Conservation (phyloP, 64 coral and sea anemone genomes). For the Actinia equina region DNA sequence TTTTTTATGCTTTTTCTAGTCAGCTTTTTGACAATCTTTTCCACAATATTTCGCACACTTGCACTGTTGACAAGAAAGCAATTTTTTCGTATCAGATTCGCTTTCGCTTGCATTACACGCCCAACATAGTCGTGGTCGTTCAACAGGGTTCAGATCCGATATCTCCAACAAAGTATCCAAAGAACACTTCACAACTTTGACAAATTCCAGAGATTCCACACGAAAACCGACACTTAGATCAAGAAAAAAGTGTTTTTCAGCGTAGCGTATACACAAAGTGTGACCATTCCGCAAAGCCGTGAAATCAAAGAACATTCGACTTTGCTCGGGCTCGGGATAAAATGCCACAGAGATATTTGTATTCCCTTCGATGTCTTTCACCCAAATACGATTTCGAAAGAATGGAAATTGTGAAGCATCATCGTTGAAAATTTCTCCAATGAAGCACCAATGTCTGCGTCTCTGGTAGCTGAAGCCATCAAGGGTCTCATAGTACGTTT, state of each 20-base stretch:
- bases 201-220: neutral
- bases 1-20: conserved; percentile 16
- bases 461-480: neutral
- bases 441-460: neutral
- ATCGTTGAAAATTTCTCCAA: conserved; percentile 4
- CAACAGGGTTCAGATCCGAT: neutral
- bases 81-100: neutral
- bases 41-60: conserved; percentile 20
- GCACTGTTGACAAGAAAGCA: conserved; percentile 12
- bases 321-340: neutral
- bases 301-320: conserved; percentile 9
- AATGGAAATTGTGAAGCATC: neutral
- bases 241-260: neutral
- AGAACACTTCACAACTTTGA: conserved; percentile 18
- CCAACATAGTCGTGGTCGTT: neutral
- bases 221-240: neutral
- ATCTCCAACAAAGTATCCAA: neutral
- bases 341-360: neutral
- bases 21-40: neutral
- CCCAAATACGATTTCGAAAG: neutral
- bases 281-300: neutral
- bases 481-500: neutral
- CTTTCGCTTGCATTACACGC: neutral
- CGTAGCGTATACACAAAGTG: conserved; percentile 6
- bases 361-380: conserved; percentile 1